Evolutionary conservation across 2,113 vertebrate genomes (phyloP).

Genomic region (Tragelaphus scriptus): DNA sequence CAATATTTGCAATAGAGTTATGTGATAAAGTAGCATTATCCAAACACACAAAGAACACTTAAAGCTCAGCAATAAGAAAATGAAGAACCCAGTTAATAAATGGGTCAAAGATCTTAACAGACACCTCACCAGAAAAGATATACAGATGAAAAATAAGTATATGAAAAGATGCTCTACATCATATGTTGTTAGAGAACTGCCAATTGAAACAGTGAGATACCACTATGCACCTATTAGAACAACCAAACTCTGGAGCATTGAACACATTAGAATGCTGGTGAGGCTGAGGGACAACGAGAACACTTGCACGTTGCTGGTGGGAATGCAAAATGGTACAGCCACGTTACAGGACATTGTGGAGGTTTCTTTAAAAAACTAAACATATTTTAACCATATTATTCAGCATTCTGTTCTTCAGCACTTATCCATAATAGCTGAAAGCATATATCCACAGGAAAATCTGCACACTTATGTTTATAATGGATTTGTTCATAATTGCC

Average conservation of each 20-base stretch:
- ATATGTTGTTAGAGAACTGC: not conserved
- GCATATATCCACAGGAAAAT: not conserved
- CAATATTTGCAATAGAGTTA: not conserved
- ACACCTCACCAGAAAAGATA: not conserved
- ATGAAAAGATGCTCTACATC: not conserved
- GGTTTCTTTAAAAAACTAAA: not conserved
- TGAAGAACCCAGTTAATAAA: not conserved
- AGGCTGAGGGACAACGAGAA: not conserved
- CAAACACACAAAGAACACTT: not conserved
- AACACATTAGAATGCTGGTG: not conserved
- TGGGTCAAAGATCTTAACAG: not conserved
- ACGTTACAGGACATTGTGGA: not conserved
- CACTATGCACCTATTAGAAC: not conserved
- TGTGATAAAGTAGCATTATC: not conserved
- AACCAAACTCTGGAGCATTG: not conserved
- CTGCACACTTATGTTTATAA: not conserved
- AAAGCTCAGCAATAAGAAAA: not conserved
- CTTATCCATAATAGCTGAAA: not conserved
- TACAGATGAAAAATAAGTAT: not conserved
- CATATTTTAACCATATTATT: not conserved
- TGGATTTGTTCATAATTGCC: not conserved
- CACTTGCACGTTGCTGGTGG: not conserved
- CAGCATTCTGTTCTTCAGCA: not conserved
- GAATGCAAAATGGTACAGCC: not conserved
- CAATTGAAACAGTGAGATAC: not conserved